A percentile compares a stretch with the other conserved stretches of the same genome.
Evolutionary conservation across 2,797 vertebrate species (phyloP).

Genomic region (Thripadectes ignobilis): DNA sequence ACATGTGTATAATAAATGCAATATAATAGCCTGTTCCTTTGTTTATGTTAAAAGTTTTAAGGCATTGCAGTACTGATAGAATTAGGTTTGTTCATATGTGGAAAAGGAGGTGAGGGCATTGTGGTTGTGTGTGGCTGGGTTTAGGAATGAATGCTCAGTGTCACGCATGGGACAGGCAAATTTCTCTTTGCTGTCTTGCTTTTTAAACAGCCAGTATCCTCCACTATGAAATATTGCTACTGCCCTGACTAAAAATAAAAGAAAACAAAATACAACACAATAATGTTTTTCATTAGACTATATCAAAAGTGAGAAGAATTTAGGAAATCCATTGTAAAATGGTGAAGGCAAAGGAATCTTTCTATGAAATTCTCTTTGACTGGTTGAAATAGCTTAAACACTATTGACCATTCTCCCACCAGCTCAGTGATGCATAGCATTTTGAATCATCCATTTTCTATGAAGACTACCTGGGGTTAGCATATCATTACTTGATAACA

Average conservation of each 20-base stretch:
- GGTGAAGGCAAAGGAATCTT: neutral
- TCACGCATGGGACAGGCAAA: neutral
- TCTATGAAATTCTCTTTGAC: constrained; percentile 26
- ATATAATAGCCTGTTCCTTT: neutral
- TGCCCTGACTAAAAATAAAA: neutral
- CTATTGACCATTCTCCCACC: constrained; percentile 53
- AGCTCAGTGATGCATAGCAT: constrained; percentile 50
- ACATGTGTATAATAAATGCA: neutral
- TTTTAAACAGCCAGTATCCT: neutral
- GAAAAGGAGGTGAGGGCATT: neutral
- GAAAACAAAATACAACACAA: neutral
- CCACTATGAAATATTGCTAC: neutral
- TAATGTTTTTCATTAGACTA: neutral
- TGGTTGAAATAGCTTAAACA: constrained; percentile 43
- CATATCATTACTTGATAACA: constrained; percentile 26
- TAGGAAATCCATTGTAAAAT: neutral
- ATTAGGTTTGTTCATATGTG: neutral
- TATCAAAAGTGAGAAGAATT: neutral
- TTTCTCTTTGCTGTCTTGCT: neutral
- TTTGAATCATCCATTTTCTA: constrained; percentile 56
- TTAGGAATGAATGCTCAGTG: neutral
- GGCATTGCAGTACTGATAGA: neutral
- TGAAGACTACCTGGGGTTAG: constrained; percentile 41
- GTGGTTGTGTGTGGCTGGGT: neutral
- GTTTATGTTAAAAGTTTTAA: neutral